Evolutionary conservation across 2,113 vertebrate genomes (phyloP), one percentile per base, ranked within the genome.

Genomic region (Brachypteracias leptosomus): DNA sequence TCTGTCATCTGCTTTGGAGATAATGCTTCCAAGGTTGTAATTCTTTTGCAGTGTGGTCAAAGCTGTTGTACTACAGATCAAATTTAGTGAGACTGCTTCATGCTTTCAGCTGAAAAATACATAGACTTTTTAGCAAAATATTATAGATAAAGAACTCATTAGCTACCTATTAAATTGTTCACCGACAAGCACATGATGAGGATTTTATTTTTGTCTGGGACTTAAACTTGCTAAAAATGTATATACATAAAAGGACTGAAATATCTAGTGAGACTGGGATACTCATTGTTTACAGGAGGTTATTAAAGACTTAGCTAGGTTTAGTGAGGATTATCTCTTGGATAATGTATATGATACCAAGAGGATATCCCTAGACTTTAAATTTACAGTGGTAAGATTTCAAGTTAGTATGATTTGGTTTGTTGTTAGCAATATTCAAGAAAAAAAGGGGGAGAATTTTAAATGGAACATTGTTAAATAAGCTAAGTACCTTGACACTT

Each of bases 231-330:
- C 49, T 88, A 67, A 90, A 94, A 94, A 67, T 71, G 57, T 54
- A 46, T 75, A 55, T 93, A 71, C 15, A 13, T 57, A 52, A 73
- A 93, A 79, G 55, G 52, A 57, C 78, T 71, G 80, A 81, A 85
- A 61, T 85, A 40, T 17, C 66, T 66, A 16, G n/a, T 0, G 8
- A 40, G 62, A 9, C 36, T 63, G 33, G 36, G 29, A 77, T 71
- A 13, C 22, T 81, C 20, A 11, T 61, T 77, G 67, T 86, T 96
- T 96, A 49, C 74, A 91, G 68, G 72, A 87, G 81, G 38, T 87
- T 85, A 71, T 95, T 96, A 96, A 88, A 86, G 93, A 58, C 54
- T 93, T 93, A 91, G 74, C 57, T 54, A 42, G 90, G 47, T 89
- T 95, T 91, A 93, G 72, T 74, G 46, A 78, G 81, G 85, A 88